These are phyloP conservation scores for Bubalus kerabau DNA, from an alignment of 2,113 vertebrate species.

Conservation along the genomic window DNA sequence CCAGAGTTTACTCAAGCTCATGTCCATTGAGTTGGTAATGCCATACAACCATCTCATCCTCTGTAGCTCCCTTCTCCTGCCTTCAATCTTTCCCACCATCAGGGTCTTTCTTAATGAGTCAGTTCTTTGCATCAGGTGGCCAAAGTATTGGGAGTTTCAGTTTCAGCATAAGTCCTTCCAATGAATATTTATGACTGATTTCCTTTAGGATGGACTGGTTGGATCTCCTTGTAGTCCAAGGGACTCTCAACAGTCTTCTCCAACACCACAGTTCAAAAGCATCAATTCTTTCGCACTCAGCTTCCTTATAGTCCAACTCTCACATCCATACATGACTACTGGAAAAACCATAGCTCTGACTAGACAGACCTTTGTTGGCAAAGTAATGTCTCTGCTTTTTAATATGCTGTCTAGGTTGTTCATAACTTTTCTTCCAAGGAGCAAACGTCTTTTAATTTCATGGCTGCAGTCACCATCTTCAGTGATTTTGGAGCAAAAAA, in stretches of 20 bases:
- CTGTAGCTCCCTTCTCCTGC: neutral
- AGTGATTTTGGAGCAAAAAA: neutral
- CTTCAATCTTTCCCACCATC: neutral
- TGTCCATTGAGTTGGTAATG: neutral
- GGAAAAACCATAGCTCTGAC: too few relatives aligned
- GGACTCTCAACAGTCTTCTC: neutral
- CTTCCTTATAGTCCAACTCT: too few relatives aligned
- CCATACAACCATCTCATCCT: neutral
- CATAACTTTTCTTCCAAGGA: neutral
- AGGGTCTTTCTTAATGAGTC: neutral
- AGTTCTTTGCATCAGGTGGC: neutral
- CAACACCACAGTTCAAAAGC: too few relatives aligned
- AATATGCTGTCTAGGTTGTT: neutral
- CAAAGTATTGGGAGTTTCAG: neutral
- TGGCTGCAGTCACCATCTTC: neutral
- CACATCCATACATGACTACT: too few relatives aligned
- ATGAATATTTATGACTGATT: neutral
- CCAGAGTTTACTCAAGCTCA: fast-evolving
- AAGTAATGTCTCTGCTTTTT: neutral
- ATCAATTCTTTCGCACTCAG: too few relatives aligned
- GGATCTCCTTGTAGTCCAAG: neutral
- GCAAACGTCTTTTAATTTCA: too few relatives aligned
- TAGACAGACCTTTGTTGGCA: neutral
- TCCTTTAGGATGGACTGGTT: neutral
- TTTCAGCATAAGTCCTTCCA: neutral